Conservation (phyloP, 2,888 invertebrate species). For the Girardia tigrina region DNA sequence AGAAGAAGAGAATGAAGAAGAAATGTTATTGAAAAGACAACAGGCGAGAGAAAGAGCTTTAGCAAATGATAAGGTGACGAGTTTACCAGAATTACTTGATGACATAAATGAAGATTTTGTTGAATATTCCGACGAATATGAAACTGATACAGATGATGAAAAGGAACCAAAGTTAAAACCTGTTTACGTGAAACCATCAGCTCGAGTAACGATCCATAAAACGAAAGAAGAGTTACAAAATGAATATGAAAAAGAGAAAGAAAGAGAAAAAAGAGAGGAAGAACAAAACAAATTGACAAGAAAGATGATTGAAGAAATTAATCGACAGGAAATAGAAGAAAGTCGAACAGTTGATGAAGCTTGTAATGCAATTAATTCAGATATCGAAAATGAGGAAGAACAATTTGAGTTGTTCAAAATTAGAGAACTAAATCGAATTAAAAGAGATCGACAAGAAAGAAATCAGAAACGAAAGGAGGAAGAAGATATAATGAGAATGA, state of each 20-base stretch:
- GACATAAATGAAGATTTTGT: conserved; percentile 53
- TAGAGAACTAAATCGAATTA: conserved; percentile 82
- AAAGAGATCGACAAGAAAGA: conserved; percentile 83
- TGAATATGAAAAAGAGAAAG: conserved; percentile 23
- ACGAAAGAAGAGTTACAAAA: background rate
- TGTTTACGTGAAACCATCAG: conserved; percentile 70
- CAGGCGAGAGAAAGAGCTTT: conserved; percentile 37
- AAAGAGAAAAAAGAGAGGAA: conserved; percentile 24
- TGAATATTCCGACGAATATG: conserved; percentile 60
- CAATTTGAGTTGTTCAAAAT: conserved; percentile 96
- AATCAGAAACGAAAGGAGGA: conserved; percentile 58
- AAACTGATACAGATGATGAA: conserved; percentile 51
- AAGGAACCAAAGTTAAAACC: conserved; percentile 80
- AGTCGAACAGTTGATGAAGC: conserved; percentile 54
- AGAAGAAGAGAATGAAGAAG: conserved; percentile 42
- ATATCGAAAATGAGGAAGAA: conserved; percentile 63
- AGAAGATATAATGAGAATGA: conserved; percentile 27
- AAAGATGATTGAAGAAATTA: conserved; percentile 75
- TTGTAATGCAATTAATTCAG: conserved; percentile 45
- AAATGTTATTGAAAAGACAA: conserved; percentile 39
- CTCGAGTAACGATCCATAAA: conserved; percentile 25
- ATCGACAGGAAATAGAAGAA: conserved; percentile 67
- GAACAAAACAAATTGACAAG: conserved; percentile 26
- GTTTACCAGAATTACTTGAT: conserved; percentile 50
- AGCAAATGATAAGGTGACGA: conserved; percentile 37